A percentile compares a stretch with the other conserved stretches of the same genome.
Evolutionary conservation across 2,888 invertebrate genomes (phyloP).

Genomic region (Halocaridina rubra): DNA sequence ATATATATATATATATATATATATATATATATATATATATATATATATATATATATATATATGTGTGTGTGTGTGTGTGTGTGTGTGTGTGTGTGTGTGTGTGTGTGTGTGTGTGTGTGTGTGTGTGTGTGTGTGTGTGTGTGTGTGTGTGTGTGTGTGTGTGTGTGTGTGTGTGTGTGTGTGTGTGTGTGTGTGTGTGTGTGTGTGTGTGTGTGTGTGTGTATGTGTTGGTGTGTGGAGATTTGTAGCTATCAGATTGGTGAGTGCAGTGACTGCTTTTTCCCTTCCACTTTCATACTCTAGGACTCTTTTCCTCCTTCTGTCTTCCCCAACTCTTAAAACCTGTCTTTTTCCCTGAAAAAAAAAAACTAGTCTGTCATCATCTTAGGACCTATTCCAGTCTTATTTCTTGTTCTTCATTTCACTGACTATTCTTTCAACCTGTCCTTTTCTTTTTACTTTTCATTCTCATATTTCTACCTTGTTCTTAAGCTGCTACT

Average conservation of each 20-base stretch:
- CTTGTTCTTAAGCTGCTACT: no score
- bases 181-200: not conserved
- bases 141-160: not conserved
- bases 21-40: conserved; percentile 6
- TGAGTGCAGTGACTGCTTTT: no score
- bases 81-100: not conserved
- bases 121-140: not conserved
- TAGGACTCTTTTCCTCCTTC: no score
- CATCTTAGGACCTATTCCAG: no score
- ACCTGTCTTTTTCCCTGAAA: no score
- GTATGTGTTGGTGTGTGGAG: not conserved
- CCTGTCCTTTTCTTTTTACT: no score
- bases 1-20: conserved; percentile 7
- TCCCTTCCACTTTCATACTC: no score
- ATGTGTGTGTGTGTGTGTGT: not conserved
- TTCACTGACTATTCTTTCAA: no score
- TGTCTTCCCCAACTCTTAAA: no score
- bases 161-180: not conserved
- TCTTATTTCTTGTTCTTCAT: no score
- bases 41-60: conserved; percentile 19
- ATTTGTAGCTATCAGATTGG: not conserved
- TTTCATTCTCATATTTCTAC: no score
- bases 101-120: not conserved
- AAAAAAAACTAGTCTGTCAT: no score
- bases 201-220: not conserved